Evolutionary conservation across 2,888 invertebrate genomes (phyloP).

Genomic region (Plebejus argus): DNA sequence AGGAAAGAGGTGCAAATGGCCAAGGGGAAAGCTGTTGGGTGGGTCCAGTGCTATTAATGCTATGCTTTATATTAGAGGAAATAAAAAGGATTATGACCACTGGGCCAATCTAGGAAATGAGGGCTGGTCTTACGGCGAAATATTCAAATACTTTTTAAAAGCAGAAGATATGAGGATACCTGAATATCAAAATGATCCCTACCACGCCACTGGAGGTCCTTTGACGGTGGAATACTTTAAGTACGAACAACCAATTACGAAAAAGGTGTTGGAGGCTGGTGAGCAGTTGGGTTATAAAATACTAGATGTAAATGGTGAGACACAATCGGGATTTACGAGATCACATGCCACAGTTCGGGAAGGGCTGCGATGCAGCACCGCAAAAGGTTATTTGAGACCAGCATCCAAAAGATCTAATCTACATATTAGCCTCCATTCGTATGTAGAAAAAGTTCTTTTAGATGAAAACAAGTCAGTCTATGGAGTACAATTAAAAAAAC

Average conservation of each 20-base stretch:
- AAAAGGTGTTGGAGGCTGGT: conserved; percentile 86
- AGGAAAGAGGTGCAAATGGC: conserved; percentile 85
- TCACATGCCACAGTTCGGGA: conserved; percentile 89
- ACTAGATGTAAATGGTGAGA: conserved; percentile 87
- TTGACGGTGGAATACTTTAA: conserved; percentile 87
- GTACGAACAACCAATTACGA: conserved; percentile 85
- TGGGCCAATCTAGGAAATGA: conserved; percentile 88
- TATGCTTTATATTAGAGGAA: conserved; percentile 94
- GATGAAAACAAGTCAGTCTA: conserved; percentile 82
- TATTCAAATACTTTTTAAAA: conserved; percentile 89
- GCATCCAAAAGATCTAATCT: conserved; percentile 85
- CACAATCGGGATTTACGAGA: conserved; percentile 89
- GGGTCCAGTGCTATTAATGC: conserved; percentile 93
- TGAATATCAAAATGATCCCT: conserved; percentile 77
- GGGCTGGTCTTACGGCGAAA: conserved; percentile 90
- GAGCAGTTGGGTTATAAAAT: conserved; percentile 85
- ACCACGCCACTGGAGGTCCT: conserved; percentile 87
- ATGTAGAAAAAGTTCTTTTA: conserved; percentile 85
- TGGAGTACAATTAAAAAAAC: conserved; percentile 84
- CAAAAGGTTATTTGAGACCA: conserved; percentile 89
- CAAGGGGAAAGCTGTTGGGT: conserved; percentile 88
- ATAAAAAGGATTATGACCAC: conserved; percentile 90
- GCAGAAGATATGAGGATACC: conserved; percentile 89
- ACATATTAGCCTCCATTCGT: conserved; percentile 85
- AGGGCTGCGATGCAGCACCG: conserved; percentile 90